phyloP scores from a whole-genome alignment of 2,888 invertebrate species.

The Drosophila mulleri region DNA sequence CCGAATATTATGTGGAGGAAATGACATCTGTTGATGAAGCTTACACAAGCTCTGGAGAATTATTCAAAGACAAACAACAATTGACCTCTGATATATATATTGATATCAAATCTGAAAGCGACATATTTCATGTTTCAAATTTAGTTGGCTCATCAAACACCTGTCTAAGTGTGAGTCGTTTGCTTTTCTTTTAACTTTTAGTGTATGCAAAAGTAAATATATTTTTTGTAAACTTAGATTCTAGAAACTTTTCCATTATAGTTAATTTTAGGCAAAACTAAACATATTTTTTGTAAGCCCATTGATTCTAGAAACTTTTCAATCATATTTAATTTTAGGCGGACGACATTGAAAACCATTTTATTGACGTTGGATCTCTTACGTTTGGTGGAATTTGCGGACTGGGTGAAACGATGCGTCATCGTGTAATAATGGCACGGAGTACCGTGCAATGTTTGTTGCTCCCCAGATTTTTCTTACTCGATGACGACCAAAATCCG shows the following conservation, averaged over 20 bases:
- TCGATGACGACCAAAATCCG: conserved; percentile 86
- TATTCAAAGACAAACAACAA: background rate
- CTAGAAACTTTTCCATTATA: background rate
- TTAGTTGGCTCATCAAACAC: background rate
- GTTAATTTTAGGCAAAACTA: conserved; percentile 21
- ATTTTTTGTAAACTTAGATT: background rate
- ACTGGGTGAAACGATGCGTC: conserved; percentile 89
- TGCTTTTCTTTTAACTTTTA: too few relatives aligned
- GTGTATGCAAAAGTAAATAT: background rate
- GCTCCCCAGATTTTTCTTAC: conserved; percentile 89
- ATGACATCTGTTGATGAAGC: background rate
- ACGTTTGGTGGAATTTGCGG: conserved; percentile 87
- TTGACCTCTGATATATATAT: background rate
- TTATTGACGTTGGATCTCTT: conserved; percentile 83
- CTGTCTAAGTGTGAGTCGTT: background rate
- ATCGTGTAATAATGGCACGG: conserved; percentile 89
- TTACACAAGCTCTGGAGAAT: background rate
- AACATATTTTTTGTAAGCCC: background rate
- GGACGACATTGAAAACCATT: conserved; percentile 71
- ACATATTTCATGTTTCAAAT: background rate
- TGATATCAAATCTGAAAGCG: background rate
- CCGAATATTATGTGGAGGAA: conserved; percentile 6
- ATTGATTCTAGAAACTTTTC: background rate
- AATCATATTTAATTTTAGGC: conserved; percentile 12
- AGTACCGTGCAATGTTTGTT: conserved; percentile 88